Evolutionary conservation across 1,140 invertebrate species (phyloP).

Genomic region (Rhagoletis pomonella): DNA sequence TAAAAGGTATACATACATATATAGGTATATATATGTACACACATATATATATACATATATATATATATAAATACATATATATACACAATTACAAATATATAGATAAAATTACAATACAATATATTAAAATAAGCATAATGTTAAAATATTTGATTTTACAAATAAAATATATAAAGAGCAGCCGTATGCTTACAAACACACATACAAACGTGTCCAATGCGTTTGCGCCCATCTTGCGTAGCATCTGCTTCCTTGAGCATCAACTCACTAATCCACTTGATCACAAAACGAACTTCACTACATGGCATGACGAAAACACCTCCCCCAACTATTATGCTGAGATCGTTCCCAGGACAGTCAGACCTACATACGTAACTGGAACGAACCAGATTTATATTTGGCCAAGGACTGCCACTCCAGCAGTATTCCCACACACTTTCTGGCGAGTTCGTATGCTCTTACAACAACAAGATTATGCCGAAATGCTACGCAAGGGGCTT

Average conservation of each 20-base stretch:
- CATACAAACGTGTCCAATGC: not conserved
- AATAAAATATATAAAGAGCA: conserved; percentile 15
- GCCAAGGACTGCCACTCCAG: too few relatives aligned
- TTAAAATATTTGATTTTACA: conserved; percentile 27
- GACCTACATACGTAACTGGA: too few relatives aligned
- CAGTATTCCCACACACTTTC: too few relatives aligned
- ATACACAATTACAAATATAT: conserved; percentile 23
- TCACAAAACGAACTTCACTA: not conserved
- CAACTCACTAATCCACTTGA: not conserved
- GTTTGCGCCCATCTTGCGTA: not conserved
- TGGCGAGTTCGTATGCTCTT: too few relatives aligned
- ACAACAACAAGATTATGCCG: not conserved
- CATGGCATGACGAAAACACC: not conserved
- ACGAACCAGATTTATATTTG: too few relatives aligned
- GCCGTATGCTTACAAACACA: not conserved
- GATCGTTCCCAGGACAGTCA: too few relatives aligned
- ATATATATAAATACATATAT: not conserved
- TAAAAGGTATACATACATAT: conserved; percentile 27
- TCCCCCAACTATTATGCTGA: not conserved
- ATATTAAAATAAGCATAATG: not conserved
- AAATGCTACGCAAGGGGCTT: conserved; percentile 4
- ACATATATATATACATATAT: conserved; percentile 6
- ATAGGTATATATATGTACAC: not conserved
- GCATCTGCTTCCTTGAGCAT: not conserved
- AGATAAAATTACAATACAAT: not conserved